phyloP scores from a whole-genome alignment of 1,140 invertebrate species.

The Gonioctena quinquepunctata region DNA sequence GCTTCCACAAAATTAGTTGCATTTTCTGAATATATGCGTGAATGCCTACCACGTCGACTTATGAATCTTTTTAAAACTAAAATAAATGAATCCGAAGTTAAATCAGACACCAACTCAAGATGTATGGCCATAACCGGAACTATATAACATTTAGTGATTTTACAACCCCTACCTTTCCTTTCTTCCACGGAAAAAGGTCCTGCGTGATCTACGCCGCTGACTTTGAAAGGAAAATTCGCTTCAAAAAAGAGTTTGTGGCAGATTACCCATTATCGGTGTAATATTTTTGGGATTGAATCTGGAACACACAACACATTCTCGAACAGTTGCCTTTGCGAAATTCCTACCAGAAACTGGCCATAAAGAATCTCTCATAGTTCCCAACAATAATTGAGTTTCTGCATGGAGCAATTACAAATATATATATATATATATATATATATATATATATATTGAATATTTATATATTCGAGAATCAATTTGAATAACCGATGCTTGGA shows the following conservation, averaged over 20 bases:
- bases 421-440: too few species aligned
- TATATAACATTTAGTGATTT: constrained; percentile 42
- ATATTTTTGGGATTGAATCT: not conserved
- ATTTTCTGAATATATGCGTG: constrained; percentile 23
- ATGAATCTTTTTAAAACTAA: constrained; percentile 51
- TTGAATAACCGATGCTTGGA: not conserved
- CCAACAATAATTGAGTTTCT: not conserved
- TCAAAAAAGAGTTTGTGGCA: not conserved
- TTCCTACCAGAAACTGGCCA: not conserved
- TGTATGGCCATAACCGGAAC: constrained; percentile 53
- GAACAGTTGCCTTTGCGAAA: not conserved
- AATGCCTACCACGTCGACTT: constrained; percentile 40
- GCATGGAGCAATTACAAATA: not conserved
- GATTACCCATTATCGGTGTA: not conserved
- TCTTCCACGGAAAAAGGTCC: constrained; percentile 36
- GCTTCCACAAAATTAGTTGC: constrained; percentile 32
- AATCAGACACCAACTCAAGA: constrained; percentile 48
- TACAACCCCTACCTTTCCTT: constrained; percentile 37
- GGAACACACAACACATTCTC: not conserved
- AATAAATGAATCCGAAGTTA: constrained; percentile 51
- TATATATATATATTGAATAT: too few species aligned
- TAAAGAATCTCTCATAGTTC: not conserved
- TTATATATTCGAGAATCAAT: not conserved
- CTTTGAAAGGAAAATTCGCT: not conserved
- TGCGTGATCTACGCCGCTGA: too few species aligned